phyloP scores from a whole-genome alignment of 2,888 invertebrate species.

The Himalopsyche japonica region DNA sequence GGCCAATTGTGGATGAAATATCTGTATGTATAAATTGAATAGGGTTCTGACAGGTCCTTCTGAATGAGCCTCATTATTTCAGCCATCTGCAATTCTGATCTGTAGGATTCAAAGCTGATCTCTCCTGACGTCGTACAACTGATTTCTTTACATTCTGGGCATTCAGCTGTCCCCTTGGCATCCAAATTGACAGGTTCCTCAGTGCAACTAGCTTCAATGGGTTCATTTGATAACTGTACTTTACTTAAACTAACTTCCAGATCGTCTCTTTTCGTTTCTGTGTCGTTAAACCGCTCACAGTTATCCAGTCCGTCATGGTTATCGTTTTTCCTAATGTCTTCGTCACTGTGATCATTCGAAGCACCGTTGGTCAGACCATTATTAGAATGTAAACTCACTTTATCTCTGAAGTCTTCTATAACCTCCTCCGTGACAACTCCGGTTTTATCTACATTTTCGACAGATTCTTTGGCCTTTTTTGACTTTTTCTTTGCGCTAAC shows the following conservation, averaged over 20 bases:
- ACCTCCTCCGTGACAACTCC: constrained; percentile 5
- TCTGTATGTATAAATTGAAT: constrained; percentile 99
- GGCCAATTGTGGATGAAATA: constrained; percentile 99
- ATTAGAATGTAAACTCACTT: constrained; percentile 25
- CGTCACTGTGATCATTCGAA: constrained; percentile 15
- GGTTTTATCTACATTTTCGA: constrained; percentile 25
- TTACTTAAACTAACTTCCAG: constrained; percentile 15
- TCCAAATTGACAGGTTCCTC: not conserved
- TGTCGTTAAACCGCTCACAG: constrained; percentile 13
- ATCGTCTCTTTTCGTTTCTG: not conserved
- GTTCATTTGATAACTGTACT: constrained; percentile 9
- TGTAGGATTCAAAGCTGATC: constrained; percentile 61
- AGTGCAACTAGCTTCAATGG: not conserved
- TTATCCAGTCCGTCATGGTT: constrained; percentile 3
- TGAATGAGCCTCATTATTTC: constrained; percentile 99
- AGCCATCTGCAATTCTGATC: constrained; percentile 97
- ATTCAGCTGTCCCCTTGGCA: not conserved
- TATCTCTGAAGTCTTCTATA: constrained; percentile 26
- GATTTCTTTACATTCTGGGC: constrained; percentile 24
- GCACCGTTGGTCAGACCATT: constrained; percentile 29
- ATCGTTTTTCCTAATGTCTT: constrained; percentile 24
- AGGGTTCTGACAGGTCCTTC: constrained; percentile 98
- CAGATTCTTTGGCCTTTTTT: constrained; percentile 33
- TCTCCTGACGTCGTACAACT: constrained; percentile 21
- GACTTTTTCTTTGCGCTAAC: constrained; percentile 32